Conservation (phyloP, 2,113 vertebrate species). For the Tragulus kanchil region DNA sequence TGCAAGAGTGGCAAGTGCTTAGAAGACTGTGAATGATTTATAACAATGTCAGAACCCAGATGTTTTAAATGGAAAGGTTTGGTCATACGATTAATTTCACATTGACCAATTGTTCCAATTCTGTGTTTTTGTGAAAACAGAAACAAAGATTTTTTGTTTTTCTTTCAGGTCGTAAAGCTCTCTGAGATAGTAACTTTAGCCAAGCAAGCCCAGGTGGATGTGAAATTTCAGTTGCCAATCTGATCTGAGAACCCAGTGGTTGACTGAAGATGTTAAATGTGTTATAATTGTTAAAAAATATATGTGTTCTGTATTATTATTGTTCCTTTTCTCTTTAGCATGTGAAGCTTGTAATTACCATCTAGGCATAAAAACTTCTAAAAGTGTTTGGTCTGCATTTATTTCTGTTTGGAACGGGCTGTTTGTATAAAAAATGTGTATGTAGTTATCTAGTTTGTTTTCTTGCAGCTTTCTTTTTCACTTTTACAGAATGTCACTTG, state of each 20-base stretch:
- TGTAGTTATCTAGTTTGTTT: conserved; percentile 76
- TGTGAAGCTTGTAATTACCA: conserved; percentile 82
- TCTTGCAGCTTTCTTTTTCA: conserved; percentile 78
- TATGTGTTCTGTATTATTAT: conserved; percentile 85
- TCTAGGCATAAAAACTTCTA: conserved; percentile 69
- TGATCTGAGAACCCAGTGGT: conserved; percentile 84
- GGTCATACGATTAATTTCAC: neutral
- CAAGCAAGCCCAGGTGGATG: conserved; percentile 97
- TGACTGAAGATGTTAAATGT: conserved; percentile 63
- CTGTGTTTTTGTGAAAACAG: conserved; percentile 38
- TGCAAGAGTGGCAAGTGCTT: no score
- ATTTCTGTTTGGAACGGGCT: conserved; percentile 79
- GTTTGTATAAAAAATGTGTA: conserved; percentile 75
- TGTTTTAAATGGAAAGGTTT: conserved; percentile 8
- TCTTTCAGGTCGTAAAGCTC: conserved; percentile 96
- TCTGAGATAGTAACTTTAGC: conserved; percentile 97
- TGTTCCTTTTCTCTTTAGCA: conserved; percentile 71
- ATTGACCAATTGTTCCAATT: conserved; percentile 12
- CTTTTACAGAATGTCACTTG: conserved; percentile 83
- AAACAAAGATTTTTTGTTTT: conserved; percentile 63
- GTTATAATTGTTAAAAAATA: conserved; percentile 81
- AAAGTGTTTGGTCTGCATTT: conserved; percentile 75
- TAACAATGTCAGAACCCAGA: no score
- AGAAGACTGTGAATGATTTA: no score
- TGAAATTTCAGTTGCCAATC: conserved; percentile 98